Evolutionary conservation across 2,113 vertebrate species (phyloP), one percentile per base, ranked within the genome.

Genomic region (Pangasianodon gigas): DNA sequence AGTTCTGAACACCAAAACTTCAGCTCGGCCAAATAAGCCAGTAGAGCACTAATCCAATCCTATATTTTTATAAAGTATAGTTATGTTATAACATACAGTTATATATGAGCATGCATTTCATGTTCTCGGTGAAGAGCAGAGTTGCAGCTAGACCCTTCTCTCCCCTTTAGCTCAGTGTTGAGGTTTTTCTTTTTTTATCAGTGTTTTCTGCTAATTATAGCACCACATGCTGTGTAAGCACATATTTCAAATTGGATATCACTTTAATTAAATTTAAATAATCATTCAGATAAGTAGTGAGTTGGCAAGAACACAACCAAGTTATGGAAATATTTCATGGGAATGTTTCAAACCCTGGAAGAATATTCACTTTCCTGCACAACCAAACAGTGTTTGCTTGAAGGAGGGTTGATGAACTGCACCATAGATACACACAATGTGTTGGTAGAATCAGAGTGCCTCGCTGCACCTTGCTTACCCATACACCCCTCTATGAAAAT

Each of bases 321-420:
- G 32, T 37, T 37, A 37, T 37, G 1, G 37, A 1, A 37, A 37
- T 37, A 37, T 37, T 37, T 37, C 0, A 18, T 37, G 14, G 32
- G 19, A 74, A 74, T 74, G 13, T 6, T 74, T 74, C 37, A 74
- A 69, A 32, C 2, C 65, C 29, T 32, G 65, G 65, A 69, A 69
- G 13, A 32, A 69, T 3, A 14, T 71, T 32, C 5, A 18, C n/a
- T 71, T 37, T 37, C 14, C 69, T 37, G n/a, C 14, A 37, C 13
- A 71, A 32, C n/a, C n/a, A 71, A 71, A 71, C 67, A 71, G n/a
- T 71, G n/a, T 71, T 69, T 69, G n/a, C 10, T n/a, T n/a, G 65
- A 67, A 67, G 11, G 65, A 67, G 29, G 29, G 11, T 13, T n/a
- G 65, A 67, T 14, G 3, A 2, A 67, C 24, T 62, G 60, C 24